phyloP scores from a whole-genome alignment of 23 tunicate species.

The Halocynthia roretzi region DNA sequence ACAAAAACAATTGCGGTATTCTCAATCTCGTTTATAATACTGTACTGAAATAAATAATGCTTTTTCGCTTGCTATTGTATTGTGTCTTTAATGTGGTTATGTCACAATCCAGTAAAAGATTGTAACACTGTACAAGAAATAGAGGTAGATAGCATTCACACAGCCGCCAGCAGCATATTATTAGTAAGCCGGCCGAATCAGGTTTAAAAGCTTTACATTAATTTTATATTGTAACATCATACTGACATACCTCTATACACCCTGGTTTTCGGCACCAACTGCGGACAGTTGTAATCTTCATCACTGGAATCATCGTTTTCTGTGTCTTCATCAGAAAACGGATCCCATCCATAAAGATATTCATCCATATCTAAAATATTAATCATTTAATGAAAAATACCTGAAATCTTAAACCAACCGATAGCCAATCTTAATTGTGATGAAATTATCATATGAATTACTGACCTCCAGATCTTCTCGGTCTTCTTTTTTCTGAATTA shows the following conservation, averaged over 20 bases:
- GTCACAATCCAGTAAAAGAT: too few species aligned
- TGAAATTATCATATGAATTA: neutral
- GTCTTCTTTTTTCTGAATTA: neutral
- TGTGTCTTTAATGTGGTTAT: too few species aligned
- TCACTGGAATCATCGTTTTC: slow-evolving; percentile 90
- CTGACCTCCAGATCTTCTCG: slow-evolving; percentile 1
- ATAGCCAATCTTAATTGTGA: neutral
- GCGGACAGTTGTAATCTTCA: slow-evolving; percentile 72
- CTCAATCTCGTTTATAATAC: too few species aligned
- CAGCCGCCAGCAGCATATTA: too few species aligned
- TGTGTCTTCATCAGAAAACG: slow-evolving; percentile 62
- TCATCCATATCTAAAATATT: slow-evolving; percentile 45
- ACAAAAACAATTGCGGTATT: too few species aligned
- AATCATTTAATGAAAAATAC: too few species aligned
- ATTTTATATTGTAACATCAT: neutral
- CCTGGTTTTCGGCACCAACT: slow-evolving; percentile 2
- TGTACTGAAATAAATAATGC: too few species aligned
- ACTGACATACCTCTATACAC: slow-evolving; percentile 4
- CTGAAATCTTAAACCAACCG: neutral
- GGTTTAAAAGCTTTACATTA: too few species aligned
- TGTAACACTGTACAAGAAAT: too few species aligned
- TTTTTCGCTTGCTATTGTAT: too few species aligned
- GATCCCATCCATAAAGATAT: slow-evolving; percentile 48
- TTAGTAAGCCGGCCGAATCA: too few species aligned
- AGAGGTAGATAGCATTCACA: too few species aligned